Conservation (phyloP, 2,797 vertebrate genomes). For the Molossus molossus region DNA sequence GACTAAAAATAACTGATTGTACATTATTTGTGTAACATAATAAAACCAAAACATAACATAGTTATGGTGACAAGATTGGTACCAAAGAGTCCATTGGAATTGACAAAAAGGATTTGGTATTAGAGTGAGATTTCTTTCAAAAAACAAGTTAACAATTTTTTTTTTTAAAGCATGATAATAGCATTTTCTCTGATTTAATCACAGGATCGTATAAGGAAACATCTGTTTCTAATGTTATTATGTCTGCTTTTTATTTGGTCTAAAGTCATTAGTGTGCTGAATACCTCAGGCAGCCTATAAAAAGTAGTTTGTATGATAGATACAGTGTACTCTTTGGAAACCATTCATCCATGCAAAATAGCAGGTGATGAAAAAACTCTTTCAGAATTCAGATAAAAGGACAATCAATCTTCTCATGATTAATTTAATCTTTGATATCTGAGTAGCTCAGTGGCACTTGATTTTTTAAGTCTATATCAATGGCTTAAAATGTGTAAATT, state of each 20-base stretch:
- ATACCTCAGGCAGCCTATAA: slow-evolving; percentile 33
- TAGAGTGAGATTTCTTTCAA: slow-evolving; percentile 56
- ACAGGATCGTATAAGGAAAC: slow-evolving; percentile 56
- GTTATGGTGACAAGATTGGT: not conserved
- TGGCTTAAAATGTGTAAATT: not conserved
- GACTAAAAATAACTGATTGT: slow-evolving; percentile 51
- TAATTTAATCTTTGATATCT: not conserved
- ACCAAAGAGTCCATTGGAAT: slow-evolving; percentile 19
- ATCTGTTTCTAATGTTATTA: slow-evolving; percentile 72
- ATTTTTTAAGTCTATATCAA: not conserved
- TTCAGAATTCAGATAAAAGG: slow-evolving; percentile 29
- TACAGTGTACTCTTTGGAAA: slow-evolving; percentile 9
- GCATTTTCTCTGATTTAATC: slow-evolving; percentile 69
- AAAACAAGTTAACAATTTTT: slow-evolving; percentile 11
- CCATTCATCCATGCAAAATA: slow-evolving; percentile 34
- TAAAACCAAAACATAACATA: slow-evolving; percentile 22
- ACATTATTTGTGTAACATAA: slow-evolving; percentile 43
- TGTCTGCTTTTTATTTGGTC: slow-evolving; percentile 36
- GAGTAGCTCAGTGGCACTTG: not conserved
- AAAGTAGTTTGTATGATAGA: not conserved
- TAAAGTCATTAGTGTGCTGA: slow-evolving; percentile 59
- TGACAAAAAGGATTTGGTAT: slow-evolving; percentile 64
- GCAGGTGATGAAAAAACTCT: not conserved
- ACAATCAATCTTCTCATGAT: not conserved
- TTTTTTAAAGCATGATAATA: slow-evolving; percentile 41